Percentiles rank a stretch among this genome's conserved stretches.
Evolutionary conservation across 2,797 vertebrate genomes (phyloP).

Genomic region (Scleropages formosus): DNA sequence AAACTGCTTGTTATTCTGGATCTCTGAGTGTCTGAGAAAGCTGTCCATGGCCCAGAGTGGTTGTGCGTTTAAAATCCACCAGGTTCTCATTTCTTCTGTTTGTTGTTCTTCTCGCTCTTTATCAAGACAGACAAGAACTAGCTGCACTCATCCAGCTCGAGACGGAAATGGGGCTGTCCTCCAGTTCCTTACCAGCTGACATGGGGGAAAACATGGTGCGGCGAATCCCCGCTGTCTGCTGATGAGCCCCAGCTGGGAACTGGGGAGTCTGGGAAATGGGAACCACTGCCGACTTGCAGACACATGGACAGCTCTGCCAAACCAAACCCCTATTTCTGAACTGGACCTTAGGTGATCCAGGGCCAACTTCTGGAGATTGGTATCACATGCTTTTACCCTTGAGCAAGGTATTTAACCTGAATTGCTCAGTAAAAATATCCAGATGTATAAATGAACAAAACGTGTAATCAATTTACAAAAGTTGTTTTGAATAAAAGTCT

Average conservation of each 20-base stretch:
- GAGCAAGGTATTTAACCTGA: background rate
- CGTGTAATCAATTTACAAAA: background rate
- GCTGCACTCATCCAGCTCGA: conserved; percentile 17
- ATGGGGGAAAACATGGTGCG: background rate
- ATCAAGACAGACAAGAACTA: conserved; percentile 24
- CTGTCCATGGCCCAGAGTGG: conserved; percentile 6
- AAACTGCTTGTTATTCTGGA: background rate
- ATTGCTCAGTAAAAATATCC: background rate
- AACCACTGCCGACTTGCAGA: conserved; percentile 15
- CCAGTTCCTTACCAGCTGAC: conserved; percentile 35
- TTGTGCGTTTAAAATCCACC: background rate
- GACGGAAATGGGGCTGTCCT: background rate
- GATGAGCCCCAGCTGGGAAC: conserved; percentile 38
- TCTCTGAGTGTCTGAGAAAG: background rate
- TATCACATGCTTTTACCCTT: background rate
- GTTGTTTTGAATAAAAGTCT: background rate
- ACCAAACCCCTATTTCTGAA: background rate
- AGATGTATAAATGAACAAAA: background rate
- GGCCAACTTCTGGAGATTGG: conserved; percentile 44
- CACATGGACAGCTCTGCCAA: conserved; percentile 9
- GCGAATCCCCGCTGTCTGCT: background rate
- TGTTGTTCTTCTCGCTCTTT: conserved; percentile 26
- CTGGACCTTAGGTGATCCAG: conserved; percentile 33
- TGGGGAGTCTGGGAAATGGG: conserved; percentile 12
- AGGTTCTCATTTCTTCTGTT: conserved; percentile 18